phyloP scores from a whole-genome alignment of 2,888 invertebrate species.

The Trichogramma dendrolimi region DNA sequence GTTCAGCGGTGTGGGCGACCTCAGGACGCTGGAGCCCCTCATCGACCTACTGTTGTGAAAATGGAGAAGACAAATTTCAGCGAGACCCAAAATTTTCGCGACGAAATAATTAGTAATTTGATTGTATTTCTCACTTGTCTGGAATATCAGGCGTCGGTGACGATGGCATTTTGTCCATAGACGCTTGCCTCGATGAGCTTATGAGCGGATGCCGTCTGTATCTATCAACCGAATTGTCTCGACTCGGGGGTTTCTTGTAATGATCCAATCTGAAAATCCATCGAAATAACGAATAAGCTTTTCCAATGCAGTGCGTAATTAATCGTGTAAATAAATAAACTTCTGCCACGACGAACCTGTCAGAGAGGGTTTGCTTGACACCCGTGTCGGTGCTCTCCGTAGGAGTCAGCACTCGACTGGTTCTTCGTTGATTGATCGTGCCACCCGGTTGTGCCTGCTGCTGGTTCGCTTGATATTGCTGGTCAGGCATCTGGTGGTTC shows the following conservation, averaged over 20 bases:
- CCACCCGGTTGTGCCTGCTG: slow-evolving; percentile 40
- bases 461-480: slow-evolving; percentile 44
- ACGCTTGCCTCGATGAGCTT: slow-evolving; percentile 71
- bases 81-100: neutral
- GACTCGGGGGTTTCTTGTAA: slow-evolving; percentile 85
- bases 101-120: no score
- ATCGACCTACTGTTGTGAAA: slow-evolving; percentile 44
- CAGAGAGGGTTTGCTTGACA: slow-evolving; percentile 47
- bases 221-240: slow-evolving; percentile 81
- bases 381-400: slow-evolving; percentile 44
- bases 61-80: neutral
- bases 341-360: slow-evolving; percentile 38
- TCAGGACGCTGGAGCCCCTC: slow-evolving; percentile 56
- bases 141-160: slow-evolving; percentile 43
- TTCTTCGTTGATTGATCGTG: slow-evolving; percentile 47
- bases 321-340: no score
- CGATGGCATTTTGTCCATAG: slow-evolving; percentile 63
- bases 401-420: slow-evolving; percentile 46
- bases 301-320: no score
- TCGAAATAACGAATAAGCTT: no score
- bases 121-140: slow-evolving; percentile 40
- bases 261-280: slow-evolving; percentile 72
- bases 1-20: slow-evolving; percentile 47
- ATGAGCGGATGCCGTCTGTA: slow-evolving; percentile 66
- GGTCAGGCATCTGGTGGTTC: slow-evolving; percentile 39